These are phyloP conservation scores for Zaprionus inermis DNA, from an alignment of 1,140 invertebrate species.

Conservation along the genomic window DNA sequence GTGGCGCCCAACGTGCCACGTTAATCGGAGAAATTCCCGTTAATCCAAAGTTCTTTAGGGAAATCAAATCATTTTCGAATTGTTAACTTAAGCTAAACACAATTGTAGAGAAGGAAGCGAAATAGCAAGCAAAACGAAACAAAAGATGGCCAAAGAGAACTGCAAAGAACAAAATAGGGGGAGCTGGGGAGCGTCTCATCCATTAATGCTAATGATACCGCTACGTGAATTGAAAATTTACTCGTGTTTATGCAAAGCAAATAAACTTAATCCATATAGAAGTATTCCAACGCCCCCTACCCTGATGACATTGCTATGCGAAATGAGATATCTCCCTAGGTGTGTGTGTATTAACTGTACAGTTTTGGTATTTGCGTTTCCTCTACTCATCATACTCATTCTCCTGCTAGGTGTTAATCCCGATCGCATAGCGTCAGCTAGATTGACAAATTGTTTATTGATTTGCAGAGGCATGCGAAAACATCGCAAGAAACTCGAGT, in stretches of 20 bases:
- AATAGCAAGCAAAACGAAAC: conserved; percentile 1
- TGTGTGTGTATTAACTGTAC: neutral
- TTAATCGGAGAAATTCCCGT: neutral
- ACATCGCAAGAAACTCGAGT: conserved; percentile 20
- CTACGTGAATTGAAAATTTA: conserved; percentile 10
- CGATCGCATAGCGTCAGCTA: conserved; percentile 13
- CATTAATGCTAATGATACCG: conserved; percentile 9
- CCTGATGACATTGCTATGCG: conserved; percentile 1
- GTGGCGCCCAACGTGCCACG: too few species aligned
- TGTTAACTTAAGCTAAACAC: neutral
- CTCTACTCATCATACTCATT: neutral
- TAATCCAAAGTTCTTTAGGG: neutral
- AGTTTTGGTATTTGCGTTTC: conserved; percentile 6
- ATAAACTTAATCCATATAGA: conserved; percentile 6
- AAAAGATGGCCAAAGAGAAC: neutral
- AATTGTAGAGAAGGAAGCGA: neutral
- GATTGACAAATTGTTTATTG: conserved; percentile 34
- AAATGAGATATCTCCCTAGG: neutral
- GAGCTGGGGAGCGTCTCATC: neutral
- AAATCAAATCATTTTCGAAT: neutral
- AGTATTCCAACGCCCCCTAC: neutral
- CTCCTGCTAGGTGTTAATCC: conserved; percentile 20
- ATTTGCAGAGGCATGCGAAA: conserved; percentile 41
- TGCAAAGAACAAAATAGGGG: neutral
- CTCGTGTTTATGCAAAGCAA: conserved; percentile 16